Evolutionary conservation across 2,797 vertebrate genomes (phyloP).

Genomic region (Psittacula echo): DNA sequence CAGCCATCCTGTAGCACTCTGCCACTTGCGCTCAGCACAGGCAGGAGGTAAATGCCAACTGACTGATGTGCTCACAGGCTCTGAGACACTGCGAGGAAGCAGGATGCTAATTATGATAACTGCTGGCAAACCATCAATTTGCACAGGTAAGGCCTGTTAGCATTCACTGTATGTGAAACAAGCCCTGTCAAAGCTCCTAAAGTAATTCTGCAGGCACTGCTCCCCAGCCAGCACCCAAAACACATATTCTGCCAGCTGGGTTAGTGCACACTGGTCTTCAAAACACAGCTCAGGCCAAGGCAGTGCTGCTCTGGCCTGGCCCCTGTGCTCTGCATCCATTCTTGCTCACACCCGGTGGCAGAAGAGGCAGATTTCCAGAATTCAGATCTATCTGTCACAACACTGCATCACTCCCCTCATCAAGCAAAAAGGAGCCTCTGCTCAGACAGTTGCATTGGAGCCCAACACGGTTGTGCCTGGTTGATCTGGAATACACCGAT

Average conservation of each 20-base stretch:
- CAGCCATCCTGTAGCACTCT: background rate
- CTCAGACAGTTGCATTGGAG: background rate
- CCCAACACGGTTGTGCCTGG: background rate
- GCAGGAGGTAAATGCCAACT: background rate
- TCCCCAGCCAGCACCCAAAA: background rate
- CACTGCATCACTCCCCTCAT: background rate
- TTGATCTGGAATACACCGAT: background rate
- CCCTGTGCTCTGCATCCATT: rapidly evolving
- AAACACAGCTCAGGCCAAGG: background rate
- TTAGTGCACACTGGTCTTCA: background rate
- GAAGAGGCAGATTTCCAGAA: background rate
- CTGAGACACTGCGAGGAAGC: background rate
- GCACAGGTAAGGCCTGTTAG: background rate
- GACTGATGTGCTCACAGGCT: background rate
- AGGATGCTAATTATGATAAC: background rate
- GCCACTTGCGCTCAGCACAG: background rate
- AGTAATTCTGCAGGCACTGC: background rate
- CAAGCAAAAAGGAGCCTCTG: background rate
- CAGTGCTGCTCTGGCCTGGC: background rate
- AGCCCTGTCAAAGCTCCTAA: background rate
- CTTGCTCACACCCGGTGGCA: background rate
- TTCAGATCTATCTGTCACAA: background rate
- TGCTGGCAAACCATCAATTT: background rate
- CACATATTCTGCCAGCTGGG: background rate
- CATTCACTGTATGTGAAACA: background rate